Percentiles rank a stretch among this genome's conserved stretches.
Conservation (phyloP, 2,888 invertebrate genomes). For the Andrena marginata region DNA sequence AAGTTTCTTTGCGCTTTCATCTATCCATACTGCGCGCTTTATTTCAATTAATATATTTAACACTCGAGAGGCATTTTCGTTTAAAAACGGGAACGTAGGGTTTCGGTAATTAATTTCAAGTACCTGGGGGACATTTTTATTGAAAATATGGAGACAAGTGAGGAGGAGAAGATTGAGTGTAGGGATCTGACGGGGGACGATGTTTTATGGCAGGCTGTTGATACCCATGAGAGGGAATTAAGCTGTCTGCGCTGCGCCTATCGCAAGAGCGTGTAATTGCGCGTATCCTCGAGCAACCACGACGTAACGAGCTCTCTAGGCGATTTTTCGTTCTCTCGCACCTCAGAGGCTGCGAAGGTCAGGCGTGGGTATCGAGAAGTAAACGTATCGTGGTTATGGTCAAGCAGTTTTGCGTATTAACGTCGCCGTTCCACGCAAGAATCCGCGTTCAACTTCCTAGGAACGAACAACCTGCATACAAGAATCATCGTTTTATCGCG, state of each 20-base stretch:
- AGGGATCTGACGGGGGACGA: neutral
- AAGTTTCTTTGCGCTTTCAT: too few relatives aligned
- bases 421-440: conserved; percentile 37
- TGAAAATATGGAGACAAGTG: neutral
- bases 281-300: conserved; percentile 27
- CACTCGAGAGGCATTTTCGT: too few relatives aligned
- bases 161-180: neutral
- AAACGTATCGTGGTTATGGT: conserved; percentile 52
- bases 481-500: neutral
- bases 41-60: too few relatives aligned
- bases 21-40: too few relatives aligned
- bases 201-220: neutral
- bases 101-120: neutral
- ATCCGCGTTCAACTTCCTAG: conserved; percentile 42
- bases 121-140: neutral
- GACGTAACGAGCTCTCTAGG: conserved; percentile 47
- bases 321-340: conserved; percentile 48
- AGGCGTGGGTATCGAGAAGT: conserved; percentile 68
- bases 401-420: conserved; percentile 60
- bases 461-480: conserved; percentile 16
- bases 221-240: conserved; percentile 6
- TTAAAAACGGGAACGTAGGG: too few relatives aligned
- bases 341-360: conserved; percentile 65
- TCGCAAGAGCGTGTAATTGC: conserved; percentile 27
- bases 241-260: conserved; percentile 1